Evolutionary conservation across 2,113 vertebrate genomes (phyloP).

Genomic region (Dicentrarchus labrax): DNA sequence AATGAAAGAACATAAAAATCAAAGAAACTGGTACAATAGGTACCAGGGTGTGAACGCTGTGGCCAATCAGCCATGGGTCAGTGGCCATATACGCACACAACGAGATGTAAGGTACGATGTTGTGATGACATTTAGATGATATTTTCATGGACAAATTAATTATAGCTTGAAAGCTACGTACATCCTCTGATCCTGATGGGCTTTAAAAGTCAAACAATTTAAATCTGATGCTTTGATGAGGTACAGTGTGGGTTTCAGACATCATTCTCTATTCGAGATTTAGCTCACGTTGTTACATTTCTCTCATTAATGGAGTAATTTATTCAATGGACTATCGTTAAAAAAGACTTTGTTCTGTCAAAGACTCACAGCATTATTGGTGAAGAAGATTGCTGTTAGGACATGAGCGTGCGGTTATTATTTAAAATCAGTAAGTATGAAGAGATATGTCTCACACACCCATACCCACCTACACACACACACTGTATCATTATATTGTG

Average conservation of each 20-base stretch:
- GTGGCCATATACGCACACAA: background rate
- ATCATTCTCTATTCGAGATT: background rate
- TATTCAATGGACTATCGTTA: background rate
- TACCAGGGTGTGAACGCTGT: slow-evolving; percentile 26
- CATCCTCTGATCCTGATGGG: slow-evolving; percentile 34
- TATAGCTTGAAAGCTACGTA: slow-evolving; percentile 45
- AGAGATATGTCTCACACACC: background rate
- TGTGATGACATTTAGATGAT: slow-evolving; percentile 76
- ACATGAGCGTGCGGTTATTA: background rate
- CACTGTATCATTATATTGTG: background rate
- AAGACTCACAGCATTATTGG: background rate
- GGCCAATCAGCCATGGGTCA: slow-evolving; percentile 65
- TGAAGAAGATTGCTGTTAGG: background rate
- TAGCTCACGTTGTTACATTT: background rate
- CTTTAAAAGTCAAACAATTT: slow-evolving; percentile 48
- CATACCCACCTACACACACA: background rate
- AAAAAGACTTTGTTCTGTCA: slow-evolving; percentile 9
- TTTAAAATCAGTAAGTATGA: background rate
- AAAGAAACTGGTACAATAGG: slow-evolving; percentile 17
- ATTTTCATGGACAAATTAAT: slow-evolving; percentile 59
- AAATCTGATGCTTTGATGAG: slow-evolving; percentile 31
- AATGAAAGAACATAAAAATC: slow-evolving; percentile 38
- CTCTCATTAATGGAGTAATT: background rate
- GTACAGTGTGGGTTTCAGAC: background rate
- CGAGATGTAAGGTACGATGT: slow-evolving; percentile 43